phyloP scores from a whole-genome alignment of 2,797 vertebrate genomes.

The Sylvilagus floridanus region DNA sequence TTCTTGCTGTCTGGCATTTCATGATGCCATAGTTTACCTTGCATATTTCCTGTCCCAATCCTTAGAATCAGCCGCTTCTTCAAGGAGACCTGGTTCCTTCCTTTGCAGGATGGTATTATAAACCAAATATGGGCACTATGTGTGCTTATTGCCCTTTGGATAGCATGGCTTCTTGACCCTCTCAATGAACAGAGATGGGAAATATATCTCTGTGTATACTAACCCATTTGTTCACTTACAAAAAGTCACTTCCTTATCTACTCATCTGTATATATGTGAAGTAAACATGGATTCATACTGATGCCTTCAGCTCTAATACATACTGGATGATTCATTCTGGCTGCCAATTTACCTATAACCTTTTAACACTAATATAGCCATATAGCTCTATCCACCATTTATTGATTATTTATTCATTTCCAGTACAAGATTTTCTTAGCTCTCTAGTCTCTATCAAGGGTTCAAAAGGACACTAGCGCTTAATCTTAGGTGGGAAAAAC shows the following conservation, averaged over 20 bases:
- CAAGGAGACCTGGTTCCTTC: background rate
- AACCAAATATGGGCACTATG: background rate
- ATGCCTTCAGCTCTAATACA: background rate
- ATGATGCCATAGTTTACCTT: background rate
- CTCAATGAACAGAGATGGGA: background rate
- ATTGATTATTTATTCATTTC: background rate
- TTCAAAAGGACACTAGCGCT: background rate
- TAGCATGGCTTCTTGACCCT: background rate
- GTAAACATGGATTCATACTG: background rate
- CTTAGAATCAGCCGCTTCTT: background rate
- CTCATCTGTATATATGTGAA: background rate
- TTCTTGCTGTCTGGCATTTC: background rate
- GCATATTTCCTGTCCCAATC: background rate
- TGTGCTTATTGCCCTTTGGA: background rate
- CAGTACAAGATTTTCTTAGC: background rate
- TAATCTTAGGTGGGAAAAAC: background rate
- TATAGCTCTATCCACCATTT: background rate
- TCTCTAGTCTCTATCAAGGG: background rate
- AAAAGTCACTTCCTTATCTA: background rate
- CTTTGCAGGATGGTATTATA: constrained; percentile 16
- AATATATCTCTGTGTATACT: background rate
- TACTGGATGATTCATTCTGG: background rate
- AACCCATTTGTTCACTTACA: background rate
- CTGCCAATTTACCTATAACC: background rate
- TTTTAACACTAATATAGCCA: background rate